Base-by-base conservation (phyloP, 2,113 vertebrate genomes). In the Vidua chalybeata region DNA sequence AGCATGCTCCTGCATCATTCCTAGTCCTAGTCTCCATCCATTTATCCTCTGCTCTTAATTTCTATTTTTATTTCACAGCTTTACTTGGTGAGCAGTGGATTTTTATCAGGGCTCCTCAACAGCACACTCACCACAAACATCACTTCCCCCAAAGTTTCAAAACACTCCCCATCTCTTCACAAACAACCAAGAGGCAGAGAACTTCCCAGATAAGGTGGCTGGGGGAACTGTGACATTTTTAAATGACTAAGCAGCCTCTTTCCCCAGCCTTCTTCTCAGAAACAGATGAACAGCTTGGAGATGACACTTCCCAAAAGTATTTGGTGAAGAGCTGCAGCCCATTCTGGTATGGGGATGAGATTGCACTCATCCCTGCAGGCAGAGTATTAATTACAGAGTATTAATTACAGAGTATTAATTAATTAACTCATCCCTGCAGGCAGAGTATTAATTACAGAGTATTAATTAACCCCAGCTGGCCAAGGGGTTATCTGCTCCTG, bases 1-100 rank as follows among this genome's bases (percentile, higher is more conserved):
- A 56, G n/a, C 51, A 10, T 1, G 35, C 12, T 68, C 35, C 82
- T 0, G 0, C 39, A 10, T 4, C 2, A 2, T 3, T 39, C 69
- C 52, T 22, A 12, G 15, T 23, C 48, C 63, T 28, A 9, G 13
- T 7, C 39, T 24, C 79, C 58, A 59, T 54, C 62, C 23, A 7
- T 41, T 68, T 30, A 28, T 46, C 24, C 41, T 61, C 58, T n/a
- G 27, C 31, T 91, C 35, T 15, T 18, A 4, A 64, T 46, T 73
- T 72, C 58, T 56, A 4, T 21, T 77, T 52, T 58, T 55, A 69
- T 88, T 74, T 66, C 51, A n/a, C 30, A 46, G 46, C 48, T 88
- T 56, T 35, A 64, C 23, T 43, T 43, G 21, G 12, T 43, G 21
- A 88, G 24, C 31, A 26, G 63, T 0, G 2, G n/a, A 55, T 45